These are phyloP conservation scores for Cyanoliseus patagonus DNA, from an alignment of 2,113 vertebrate genomes.

Conservation along the genomic window DNA sequence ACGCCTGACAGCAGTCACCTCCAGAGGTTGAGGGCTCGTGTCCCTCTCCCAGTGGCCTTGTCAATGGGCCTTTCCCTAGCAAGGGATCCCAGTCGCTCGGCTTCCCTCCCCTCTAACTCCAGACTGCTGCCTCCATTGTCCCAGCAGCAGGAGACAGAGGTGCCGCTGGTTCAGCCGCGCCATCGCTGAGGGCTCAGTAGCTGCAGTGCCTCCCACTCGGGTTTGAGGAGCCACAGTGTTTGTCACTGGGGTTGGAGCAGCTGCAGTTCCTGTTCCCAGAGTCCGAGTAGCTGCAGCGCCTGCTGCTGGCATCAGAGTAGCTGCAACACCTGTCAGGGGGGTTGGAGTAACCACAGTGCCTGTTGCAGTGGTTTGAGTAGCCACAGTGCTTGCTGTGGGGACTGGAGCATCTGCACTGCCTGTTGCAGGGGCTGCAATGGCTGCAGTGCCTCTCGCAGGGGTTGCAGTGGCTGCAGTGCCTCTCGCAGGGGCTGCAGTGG, in stretches of 20 bases:
- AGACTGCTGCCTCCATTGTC: background rate
- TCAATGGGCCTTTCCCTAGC: background rate
- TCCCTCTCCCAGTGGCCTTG: background rate
- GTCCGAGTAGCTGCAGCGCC: background rate
- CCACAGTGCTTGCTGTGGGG: no score
- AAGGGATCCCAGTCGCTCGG: background rate
- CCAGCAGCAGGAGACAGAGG: background rate
- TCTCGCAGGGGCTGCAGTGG: fast-evolving
- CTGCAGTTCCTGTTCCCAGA: background rate
- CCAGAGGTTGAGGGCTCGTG: background rate
- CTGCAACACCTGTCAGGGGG: background rate
- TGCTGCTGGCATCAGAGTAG: background rate
- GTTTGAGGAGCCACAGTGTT: no score
- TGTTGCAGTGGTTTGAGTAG: background rate
- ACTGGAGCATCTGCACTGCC: background rate
- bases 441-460: no score
- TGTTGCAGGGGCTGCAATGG: background rate
- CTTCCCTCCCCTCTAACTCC: background rate
- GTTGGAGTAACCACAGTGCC: no score
- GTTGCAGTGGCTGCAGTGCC: fast-evolving
- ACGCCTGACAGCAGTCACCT: background rate
- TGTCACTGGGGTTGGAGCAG: background rate
- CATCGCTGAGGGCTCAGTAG: background rate
- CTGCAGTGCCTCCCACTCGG: no score
- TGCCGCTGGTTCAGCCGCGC: background rate